These are phyloP conservation scores for Caradrina kadenii DNA, from an alignment of 2,888 invertebrate species.

Conservation along the genomic window DNA sequence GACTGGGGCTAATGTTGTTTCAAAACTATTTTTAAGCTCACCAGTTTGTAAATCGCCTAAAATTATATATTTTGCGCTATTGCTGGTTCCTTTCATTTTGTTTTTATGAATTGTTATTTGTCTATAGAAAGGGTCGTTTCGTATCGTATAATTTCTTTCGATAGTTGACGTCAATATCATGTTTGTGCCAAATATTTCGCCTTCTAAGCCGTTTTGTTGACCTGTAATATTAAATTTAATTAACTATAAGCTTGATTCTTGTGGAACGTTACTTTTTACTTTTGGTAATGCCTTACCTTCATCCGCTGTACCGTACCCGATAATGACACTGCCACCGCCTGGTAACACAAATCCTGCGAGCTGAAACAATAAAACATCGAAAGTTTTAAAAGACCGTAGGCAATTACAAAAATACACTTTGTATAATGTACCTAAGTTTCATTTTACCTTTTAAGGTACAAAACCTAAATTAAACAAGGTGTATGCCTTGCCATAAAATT, in stretches of 20 bases:
- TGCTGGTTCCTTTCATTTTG: conserved; percentile 71
- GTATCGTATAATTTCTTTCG: conserved; percentile 79
- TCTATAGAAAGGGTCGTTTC: conserved; percentile 72
- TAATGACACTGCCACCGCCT: conserved; percentile 91
- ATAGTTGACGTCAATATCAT: conserved; percentile 91
- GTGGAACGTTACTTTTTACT: neutral
- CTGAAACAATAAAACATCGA: conserved; percentile 81
- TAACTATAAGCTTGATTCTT: conserved; percentile 6
- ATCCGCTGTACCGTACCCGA: conserved; percentile 93
- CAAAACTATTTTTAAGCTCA: conserved; percentile 74
- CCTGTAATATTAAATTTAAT: conserved; percentile 75
- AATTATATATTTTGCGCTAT: conserved; percentile 75
- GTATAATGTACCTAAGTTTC: no score
- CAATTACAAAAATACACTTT: neutral
- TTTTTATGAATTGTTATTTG: conserved; percentile 78
- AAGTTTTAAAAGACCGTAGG: conserved; percentile 15
- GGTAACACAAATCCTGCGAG: conserved; percentile 89
- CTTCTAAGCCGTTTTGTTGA: conserved; percentile 92
- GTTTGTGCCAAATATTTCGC: conserved; percentile 92
- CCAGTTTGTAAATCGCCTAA: conserved; percentile 78
- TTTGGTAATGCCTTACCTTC: conserved; percentile 84
- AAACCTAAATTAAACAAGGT: conserved; percentile 21
- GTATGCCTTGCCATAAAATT: conserved; percentile 45
- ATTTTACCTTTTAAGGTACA: no score
- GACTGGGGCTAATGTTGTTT: conserved; percentile 61